phyloP scores from a whole-genome alignment of 1,140 invertebrate species.

The Drosophila novamexicana region DNA sequence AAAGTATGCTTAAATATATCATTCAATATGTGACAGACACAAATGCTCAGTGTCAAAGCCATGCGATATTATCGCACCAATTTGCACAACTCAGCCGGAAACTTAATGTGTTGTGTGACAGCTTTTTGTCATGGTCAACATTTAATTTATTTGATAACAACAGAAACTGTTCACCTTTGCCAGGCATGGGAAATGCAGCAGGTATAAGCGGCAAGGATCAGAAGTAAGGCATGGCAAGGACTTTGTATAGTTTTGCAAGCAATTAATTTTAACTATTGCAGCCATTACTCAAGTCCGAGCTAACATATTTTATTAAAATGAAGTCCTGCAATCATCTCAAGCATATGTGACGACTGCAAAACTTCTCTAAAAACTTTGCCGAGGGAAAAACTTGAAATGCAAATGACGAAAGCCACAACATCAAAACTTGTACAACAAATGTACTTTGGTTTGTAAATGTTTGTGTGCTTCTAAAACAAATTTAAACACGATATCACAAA shows the following conservation, averaged over 20 bases:
- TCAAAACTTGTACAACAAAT: conserved; percentile 54
- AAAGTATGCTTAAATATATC: conserved; percentile 1
- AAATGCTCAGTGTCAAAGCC: not conserved
- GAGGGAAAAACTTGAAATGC: conserved; percentile 9
- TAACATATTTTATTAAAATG: conserved; percentile 54
- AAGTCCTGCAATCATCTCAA: conserved; percentile 54
- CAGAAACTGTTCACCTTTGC: conserved; percentile 57
- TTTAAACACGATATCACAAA: conserved; percentile 18
- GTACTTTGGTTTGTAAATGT: not conserved
- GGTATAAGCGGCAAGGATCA: too few relatives aligned
- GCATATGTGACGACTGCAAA: conserved; percentile 28
- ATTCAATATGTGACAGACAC: conserved; percentile 12
- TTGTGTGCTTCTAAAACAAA: not conserved
- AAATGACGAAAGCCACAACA: conserved; percentile 14
- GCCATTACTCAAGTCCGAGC: conserved; percentile 48
- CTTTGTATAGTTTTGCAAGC: conserved; percentile 63
- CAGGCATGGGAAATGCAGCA: not conserved
- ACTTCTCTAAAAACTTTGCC: conserved; percentile 31
- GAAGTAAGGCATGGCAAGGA: conserved; percentile 12
- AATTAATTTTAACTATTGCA: conserved; percentile 69
- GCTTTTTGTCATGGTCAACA: conserved; percentile 54
- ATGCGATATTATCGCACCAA: conserved; percentile 38
- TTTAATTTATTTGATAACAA: conserved; percentile 70
- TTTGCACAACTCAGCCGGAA: conserved; percentile 56
- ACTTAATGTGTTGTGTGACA: conserved; percentile 54